Percentiles rank a stretch among this genome's conserved stretches.
phyloP scores from a whole-genome alignment of 2,113 vertebrate genomes.

The Tichodroma muraria region DNA sequence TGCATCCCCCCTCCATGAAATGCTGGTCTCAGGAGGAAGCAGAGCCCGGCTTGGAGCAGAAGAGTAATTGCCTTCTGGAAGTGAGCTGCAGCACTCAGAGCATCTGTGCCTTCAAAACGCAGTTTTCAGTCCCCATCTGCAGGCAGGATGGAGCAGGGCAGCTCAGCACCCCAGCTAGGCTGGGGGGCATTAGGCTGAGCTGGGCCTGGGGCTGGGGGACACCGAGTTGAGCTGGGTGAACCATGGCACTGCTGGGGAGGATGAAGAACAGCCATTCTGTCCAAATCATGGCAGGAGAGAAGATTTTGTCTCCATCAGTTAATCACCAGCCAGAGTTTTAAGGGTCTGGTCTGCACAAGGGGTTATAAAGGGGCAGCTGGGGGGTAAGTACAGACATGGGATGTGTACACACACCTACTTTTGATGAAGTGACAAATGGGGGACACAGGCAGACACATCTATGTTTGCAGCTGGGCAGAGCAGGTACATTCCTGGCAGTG shows the following conservation, averaged over 20 bases:
- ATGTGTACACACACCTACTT: rapidly evolving
- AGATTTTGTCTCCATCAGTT: background rate
- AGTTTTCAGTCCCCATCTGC: conserved; percentile 54
- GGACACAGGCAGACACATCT: background rate
- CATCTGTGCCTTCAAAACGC: background rate
- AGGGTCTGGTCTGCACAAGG: background rate
- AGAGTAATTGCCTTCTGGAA: background rate
- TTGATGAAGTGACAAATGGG: background rate
- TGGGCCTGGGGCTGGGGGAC: background rate
- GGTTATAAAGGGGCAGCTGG: background rate
- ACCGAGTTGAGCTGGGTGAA: background rate
- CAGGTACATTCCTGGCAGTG: rapidly evolving
- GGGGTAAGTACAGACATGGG: background rate
- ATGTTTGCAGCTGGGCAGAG: background rate
- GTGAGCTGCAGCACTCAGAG: background rate
- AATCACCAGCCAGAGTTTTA: background rate
- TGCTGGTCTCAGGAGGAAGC: background rate
- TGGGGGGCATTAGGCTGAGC: no score
- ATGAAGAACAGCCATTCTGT: background rate
- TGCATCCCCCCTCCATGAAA: background rate
- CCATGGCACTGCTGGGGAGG: background rate
- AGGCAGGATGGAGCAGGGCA: conserved; percentile 49
- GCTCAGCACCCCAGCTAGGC: background rate
- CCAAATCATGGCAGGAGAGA: background rate
- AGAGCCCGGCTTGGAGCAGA: background rate